Conservation (phyloP, 1,140 invertebrate genomes). For the Drosophila asahinai region DNA sequence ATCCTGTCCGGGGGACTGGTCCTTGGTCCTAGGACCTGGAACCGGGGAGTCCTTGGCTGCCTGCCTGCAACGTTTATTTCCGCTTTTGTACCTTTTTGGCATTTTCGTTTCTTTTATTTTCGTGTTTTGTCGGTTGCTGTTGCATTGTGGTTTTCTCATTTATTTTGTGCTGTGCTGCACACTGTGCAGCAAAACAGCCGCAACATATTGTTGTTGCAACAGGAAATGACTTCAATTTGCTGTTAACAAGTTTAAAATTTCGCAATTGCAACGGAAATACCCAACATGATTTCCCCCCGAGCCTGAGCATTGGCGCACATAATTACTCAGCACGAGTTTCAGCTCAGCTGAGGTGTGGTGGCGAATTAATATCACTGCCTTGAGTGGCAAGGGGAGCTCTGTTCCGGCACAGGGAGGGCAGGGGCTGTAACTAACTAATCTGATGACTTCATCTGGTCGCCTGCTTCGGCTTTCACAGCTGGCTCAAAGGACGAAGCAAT, state of each 20-base stretch:
- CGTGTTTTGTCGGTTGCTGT: constrained; percentile 51
- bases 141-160: constrained; percentile 80
- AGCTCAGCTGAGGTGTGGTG: constrained; percentile 25
- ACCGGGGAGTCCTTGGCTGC: constrained; percentile 29
- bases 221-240: constrained; percentile 83
- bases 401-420: neutral
- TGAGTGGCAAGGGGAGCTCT: neutral
- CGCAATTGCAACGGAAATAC: constrained; percentile 82
- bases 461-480: constrained; percentile 36
- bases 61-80: constrained; percentile 79
- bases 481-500: constrained; percentile 48
- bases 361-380: constrained; percentile 31
- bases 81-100: constrained; percentile 83
- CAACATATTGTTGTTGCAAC: constrained; percentile 69
- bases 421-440: constrained; percentile 49
- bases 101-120: constrained; percentile 65
- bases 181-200: constrained; percentile 40
- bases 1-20: constrained; percentile 63
- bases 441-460: constrained; percentile 40
- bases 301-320: constrained; percentile 74
- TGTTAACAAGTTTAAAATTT: constrained; percentile 84
- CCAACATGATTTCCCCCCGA: constrained; percentile 75
- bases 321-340: constrained; percentile 61
- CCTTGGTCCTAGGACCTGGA: constrained; percentile 39
- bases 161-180: constrained; percentile 58